A percentile compares a stretch with the other conserved stretches of the same genome.
These are phyloP conservation scores for Taxidea taxus DNA, from an alignment of 2,113 vertebrate genomes.

Conservation along the genomic window DNA sequence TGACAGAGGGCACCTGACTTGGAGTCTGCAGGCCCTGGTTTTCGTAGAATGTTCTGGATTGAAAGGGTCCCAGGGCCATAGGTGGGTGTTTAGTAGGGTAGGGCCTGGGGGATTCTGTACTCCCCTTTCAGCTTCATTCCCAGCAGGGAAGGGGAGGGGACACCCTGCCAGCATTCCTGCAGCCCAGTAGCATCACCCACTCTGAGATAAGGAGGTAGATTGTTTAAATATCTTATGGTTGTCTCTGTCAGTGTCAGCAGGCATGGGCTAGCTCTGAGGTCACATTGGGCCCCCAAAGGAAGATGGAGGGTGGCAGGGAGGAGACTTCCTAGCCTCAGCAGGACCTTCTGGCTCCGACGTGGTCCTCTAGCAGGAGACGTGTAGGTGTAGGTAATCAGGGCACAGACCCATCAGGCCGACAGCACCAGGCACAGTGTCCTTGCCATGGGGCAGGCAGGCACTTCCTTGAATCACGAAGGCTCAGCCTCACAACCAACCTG, in stretches of 20 bases:
- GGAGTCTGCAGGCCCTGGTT: neutral
- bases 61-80: neutral
- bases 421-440: accelerated
- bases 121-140: neutral
- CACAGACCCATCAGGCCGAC: accelerated
- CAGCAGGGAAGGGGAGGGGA: neutral
- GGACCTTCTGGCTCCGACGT: neutral
- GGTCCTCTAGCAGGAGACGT: neutral
- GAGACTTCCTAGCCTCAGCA: neutral
- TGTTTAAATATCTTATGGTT: conserved; percentile 24
- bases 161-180: neutral
- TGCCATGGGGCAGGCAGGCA: accelerated
- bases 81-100: neutral
- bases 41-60: neutral
- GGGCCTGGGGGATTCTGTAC: neutral
- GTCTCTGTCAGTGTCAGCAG: neutral
- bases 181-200: neutral
- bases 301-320: neutral
- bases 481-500: neutral
- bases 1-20: neutral
- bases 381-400: neutral
- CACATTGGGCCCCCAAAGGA: neutral
- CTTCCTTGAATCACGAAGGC: no score
- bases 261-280: neutral
- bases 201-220: conserved; percentile 27